Evolutionary conservation across 2,797 vertebrate genomes (phyloP).

Genomic region (Anas acuta): DNA sequence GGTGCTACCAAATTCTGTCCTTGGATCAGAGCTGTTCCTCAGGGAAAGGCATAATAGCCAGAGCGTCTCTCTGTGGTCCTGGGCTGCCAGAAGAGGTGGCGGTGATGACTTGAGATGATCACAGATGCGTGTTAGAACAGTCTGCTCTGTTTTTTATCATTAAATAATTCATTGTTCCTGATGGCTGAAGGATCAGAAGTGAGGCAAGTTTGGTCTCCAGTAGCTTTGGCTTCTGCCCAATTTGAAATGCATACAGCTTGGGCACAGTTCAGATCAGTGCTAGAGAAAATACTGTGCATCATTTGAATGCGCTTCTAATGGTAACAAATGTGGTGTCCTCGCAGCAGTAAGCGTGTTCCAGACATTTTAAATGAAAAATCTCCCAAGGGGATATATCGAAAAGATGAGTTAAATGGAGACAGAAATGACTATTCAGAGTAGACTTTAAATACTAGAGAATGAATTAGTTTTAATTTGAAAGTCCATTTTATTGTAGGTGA

Average conservation of each 20-base stretch:
- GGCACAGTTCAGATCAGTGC: background rate
- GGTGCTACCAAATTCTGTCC: background rate
- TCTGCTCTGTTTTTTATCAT: background rate
- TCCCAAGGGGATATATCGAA: background rate
- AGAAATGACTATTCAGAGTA: background rate
- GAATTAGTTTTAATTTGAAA: background rate
- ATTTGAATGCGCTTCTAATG: background rate
- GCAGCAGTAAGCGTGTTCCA: background rate
- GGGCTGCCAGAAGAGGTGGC: background rate
- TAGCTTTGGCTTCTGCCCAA: background rate
- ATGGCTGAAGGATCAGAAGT: background rate
- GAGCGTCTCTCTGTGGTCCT: background rate
- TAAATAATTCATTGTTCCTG: slow-evolving; percentile 41
- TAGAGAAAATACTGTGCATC: background rate
- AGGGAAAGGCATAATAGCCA: background rate
- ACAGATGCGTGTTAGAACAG: background rate
- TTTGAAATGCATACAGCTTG: background rate
- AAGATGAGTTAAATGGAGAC: background rate
- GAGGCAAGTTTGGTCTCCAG: background rate
- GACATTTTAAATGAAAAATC: background rate
- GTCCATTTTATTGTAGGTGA: background rate
- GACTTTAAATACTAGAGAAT: background rate
- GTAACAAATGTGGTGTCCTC: background rate
- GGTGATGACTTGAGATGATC: background rate
- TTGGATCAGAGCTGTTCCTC: background rate